A percentile compares a stretch with the other conserved stretches of the same genome.
Evolutionary conservation across 2,113 vertebrate species (phyloP).

Genomic region (Ahaetulla prasina): DNA sequence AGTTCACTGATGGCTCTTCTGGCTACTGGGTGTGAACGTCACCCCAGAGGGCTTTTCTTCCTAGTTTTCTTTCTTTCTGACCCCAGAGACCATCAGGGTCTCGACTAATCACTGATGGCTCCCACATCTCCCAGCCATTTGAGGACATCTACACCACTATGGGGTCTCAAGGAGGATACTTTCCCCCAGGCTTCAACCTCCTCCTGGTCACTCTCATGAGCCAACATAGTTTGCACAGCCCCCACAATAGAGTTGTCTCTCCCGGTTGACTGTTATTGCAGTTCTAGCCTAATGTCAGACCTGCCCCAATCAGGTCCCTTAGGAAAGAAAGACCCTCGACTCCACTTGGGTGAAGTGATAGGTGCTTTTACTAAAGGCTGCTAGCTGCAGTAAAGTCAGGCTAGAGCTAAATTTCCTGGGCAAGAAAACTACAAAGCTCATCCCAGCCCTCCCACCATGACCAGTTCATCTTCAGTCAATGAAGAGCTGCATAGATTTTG

Average conservation of each 20-base stretch:
- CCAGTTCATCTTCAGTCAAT: no score
- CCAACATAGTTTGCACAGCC: not conserved
- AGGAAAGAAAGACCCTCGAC: not conserved
- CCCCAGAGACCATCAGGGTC: not conserved
- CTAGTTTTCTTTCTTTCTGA: not conserved
- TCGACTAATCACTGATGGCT: not conserved
- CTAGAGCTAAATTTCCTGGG: not conserved
- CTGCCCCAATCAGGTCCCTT: not conserved
- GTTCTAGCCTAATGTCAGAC: not conserved
- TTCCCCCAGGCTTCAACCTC: not conserved
- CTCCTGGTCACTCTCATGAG: not conserved
- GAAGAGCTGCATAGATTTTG: no score
- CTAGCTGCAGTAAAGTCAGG: not conserved
- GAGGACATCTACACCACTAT: not conserved
- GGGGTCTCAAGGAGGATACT: not conserved
- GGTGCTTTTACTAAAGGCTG: not conserved
- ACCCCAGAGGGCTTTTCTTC: not conserved
- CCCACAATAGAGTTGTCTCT: not conserved
- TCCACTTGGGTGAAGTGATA: not conserved
- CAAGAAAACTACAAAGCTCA: no score
- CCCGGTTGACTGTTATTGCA: not conserved
- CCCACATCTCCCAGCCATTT: not conserved
- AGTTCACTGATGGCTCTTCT: not conserved
- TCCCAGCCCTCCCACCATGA: no score
- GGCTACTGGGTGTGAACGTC: not conserved